Conservation (phyloP, 2,888 invertebrate genomes). For the Synanthedon tipuliformis region DNA sequence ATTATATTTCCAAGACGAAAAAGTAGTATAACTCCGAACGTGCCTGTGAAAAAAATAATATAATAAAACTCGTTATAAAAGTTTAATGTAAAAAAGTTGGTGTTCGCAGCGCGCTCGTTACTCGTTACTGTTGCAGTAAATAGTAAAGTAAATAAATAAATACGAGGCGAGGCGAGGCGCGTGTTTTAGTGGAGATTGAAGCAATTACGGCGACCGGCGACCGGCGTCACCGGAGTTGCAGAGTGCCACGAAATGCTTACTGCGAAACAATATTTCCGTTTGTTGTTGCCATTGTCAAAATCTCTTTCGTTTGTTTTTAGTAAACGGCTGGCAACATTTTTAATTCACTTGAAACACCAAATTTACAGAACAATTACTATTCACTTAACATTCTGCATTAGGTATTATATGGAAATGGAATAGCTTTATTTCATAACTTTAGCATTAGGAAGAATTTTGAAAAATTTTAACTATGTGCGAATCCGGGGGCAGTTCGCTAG, state of each 20-base stretch:
- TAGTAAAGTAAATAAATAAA: slow-evolving; percentile 66
- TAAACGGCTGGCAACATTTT: background rate
- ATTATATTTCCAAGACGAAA: too few species aligned
- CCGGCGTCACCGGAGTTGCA: background rate
- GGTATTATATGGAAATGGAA: too few species aligned
- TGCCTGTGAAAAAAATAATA: too few species aligned
- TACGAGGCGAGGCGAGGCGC: slow-evolving; percentile 34
- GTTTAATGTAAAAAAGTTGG: background rate
- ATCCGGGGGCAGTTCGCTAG: too few species aligned
- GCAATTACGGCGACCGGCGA: slow-evolving; percentile 37
- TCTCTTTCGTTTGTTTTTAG: slow-evolving; percentile 7
- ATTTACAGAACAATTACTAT: too few species aligned
- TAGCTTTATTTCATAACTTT: too few species aligned
- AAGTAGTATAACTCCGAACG: too few species aligned
- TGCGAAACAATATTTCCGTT: slow-evolving; percentile 21
- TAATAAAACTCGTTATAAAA: too few species aligned
- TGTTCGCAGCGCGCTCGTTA: slow-evolving; percentile 23
- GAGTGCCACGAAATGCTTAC: slow-evolving; percentile 5
- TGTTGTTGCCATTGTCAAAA: slow-evolving; percentile 25
- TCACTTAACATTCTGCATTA: too few species aligned
- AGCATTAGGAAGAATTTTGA: too few species aligned
- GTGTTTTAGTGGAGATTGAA: slow-evolving; percentile 58
- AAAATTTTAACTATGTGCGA: too few species aligned
- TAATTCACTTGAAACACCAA: background rate
- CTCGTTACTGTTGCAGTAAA: slow-evolving; percentile 58